Evolutionary conservation across 2,113 vertebrate species (phyloP), one percentile per base, ranked within the genome.

Genomic region (Macquaria australasica): DNA sequence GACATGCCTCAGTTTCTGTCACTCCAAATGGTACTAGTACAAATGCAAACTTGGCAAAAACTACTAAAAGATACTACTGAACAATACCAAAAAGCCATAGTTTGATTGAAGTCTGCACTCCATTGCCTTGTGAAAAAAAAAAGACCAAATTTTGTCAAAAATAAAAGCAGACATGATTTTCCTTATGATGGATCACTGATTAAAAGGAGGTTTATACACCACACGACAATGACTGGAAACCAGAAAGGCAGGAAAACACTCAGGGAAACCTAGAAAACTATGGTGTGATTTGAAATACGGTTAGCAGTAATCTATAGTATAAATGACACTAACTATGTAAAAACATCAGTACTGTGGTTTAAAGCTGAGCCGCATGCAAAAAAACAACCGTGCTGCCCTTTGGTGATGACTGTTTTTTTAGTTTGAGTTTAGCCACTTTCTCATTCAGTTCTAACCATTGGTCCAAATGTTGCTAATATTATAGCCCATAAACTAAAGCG

Each of bases 401-500:
- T 34, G 34, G 3, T 34, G 34, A 34, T 0, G 4, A 34, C 34
- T 34, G 0, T 34, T 34, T 34, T 34, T 34, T 34, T 34, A 34
- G 34, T 34, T 34, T 34, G 34, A 34, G 34, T 34, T 34, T 34
- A 34, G 34, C 34, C 34, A 34, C 34, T 34, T 34, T 34, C 34
- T 34, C 4, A 34, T 34, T 34, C 31, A 4, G 31, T 23, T 59
- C 16, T 23, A 5, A 62, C 59, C 12, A n/a, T 12, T 51, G 16
- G n/a, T 28, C 25, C 11, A 55, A 18, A 53, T 4, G 14, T 12
- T 39, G 45, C 21, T 28, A 12, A 23, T n/a, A n/a, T 43, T 18
- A 62, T 2, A 68, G 18, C 73, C 11, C 28, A 63, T 74, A 21
- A 78, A 70, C 18, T 28, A 34, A 78, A 71, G 51, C n/a, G 31